These are phyloP conservation scores for Talpa occidentalis DNA, from an alignment of 2,113 vertebrate genomes.

Conservation along the genomic window DNA sequence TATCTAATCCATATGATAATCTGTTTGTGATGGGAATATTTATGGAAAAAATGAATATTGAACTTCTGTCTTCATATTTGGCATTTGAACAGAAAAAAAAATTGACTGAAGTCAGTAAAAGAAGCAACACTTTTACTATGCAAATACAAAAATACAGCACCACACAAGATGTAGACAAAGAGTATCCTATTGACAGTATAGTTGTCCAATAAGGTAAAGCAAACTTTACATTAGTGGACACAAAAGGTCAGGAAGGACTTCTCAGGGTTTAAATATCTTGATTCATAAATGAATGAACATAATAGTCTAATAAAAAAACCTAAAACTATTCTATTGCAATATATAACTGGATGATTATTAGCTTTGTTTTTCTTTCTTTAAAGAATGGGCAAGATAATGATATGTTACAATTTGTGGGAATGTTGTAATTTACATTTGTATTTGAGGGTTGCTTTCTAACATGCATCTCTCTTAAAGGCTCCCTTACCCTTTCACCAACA, in stretches of 20 bases:
- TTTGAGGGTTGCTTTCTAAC: slow-evolving; percentile 70
- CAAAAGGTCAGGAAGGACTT: slow-evolving; percentile 55
- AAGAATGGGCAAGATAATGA: slow-evolving; percentile 76
- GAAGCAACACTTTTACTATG: slow-evolving; percentile 16
- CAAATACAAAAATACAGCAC: background rate
- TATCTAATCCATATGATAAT: slow-evolving; percentile 54
- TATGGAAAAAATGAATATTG: slow-evolving; percentile 41
- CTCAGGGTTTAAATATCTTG: slow-evolving; percentile 63
- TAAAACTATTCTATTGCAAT: slow-evolving; percentile 60
- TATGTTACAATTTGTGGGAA: slow-evolving; percentile 69
- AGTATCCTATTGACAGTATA: background rate
- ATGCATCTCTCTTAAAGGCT: slow-evolving; percentile 65
- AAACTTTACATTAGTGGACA: slow-evolving; percentile 22
- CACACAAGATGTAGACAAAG: background rate
- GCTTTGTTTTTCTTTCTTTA: slow-evolving; percentile 73
- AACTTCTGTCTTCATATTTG: background rate
- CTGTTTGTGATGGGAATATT: slow-evolving; percentile 11
- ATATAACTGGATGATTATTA: slow-evolving; percentile 79
- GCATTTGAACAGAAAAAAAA: slow-evolving; percentile 46
- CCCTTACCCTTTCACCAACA: slow-evolving; percentile 62
- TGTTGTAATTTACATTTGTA: slow-evolving; percentile 80
- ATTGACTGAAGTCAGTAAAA: background rate
- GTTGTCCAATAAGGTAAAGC: slow-evolving; percentile 10
- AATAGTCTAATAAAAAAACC: slow-evolving; percentile 59
- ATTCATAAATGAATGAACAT: slow-evolving; percentile 72